phyloP scores from a whole-genome alignment of 2,888 invertebrate genomes.

The Leptinotarsa peninsularis region DNA sequence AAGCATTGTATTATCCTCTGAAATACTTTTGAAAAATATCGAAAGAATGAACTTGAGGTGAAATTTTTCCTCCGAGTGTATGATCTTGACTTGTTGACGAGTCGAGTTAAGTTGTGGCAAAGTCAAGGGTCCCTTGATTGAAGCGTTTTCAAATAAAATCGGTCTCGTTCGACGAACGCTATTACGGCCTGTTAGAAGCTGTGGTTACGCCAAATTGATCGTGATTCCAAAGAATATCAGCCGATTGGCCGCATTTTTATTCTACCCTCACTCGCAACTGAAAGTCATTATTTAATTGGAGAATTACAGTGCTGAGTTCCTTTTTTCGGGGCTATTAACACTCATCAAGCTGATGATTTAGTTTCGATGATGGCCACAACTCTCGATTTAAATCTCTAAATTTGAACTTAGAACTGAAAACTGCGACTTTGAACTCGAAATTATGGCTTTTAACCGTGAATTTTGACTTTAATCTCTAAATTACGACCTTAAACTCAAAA shows the following conservation, averaged over 20 bases:
- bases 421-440: too few relatives aligned
- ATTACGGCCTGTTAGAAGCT: constrained; percentile 66
- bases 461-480: too few relatives aligned
- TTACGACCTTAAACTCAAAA: too few relatives aligned
- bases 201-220: constrained; percentile 65
- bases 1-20: too few relatives aligned
- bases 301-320: constrained; percentile 47
- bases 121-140: constrained; percentile 67
- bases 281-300: constrained; percentile 52
- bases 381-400: too few relatives aligned
- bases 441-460: too few relatives aligned
- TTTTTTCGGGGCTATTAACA: constrained; percentile 33
- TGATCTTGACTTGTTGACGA: constrained; percentile 47
- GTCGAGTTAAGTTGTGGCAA: constrained; percentile 62
- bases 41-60: neutral
- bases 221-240: constrained; percentile 59
- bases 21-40: too few relatives aligned
- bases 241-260: constrained; percentile 58
- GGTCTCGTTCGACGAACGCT: constrained; percentile 64
- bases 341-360: constrained; percentile 30
- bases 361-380: neutral
- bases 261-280: constrained; percentile 47
- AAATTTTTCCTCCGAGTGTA: constrained; percentile 40
- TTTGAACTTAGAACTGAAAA: too few relatives aligned
- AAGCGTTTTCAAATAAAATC: constrained; percentile 67